Evolutionary conservation across 2,888 invertebrate species (phyloP).

Genomic region (Sinodicranocentrus sp.): DNA sequence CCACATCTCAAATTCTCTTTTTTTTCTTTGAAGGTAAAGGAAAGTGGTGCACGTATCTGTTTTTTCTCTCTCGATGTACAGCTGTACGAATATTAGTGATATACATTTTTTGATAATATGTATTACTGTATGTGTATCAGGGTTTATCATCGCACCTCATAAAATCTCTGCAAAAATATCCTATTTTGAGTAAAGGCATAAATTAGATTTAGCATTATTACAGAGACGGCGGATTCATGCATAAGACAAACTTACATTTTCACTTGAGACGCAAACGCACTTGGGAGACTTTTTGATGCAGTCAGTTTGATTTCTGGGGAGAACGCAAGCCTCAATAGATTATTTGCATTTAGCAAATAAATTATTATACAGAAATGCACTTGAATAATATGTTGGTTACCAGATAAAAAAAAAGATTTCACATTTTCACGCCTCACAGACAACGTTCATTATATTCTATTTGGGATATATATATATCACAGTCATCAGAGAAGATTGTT

Average conservation of each 20-base stretch:
- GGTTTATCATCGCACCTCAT: background rate
- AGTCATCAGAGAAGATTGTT: background rate
- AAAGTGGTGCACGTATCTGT: slow-evolving; percentile 11
- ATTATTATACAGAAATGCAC: too few relatives aligned
- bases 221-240: too few relatives aligned
- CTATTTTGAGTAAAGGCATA: too few relatives aligned
- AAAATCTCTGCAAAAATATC: background rate
- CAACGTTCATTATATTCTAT: background rate
- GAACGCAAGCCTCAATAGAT: too few relatives aligned
- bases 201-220: too few relatives aligned
- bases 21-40: background rate
- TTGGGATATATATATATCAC: background rate
- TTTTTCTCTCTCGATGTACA: background rate
- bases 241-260: slow-evolving; percentile 11
- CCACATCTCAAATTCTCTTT: too few relatives aligned
- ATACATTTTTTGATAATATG: background rate
- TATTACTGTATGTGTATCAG: background rate
- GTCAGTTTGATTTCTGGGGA: too few relatives aligned
- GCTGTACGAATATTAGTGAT: background rate
- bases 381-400: too few relatives aligned
- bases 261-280: background rate
- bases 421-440: slow-evolving; percentile 65
- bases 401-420: slow-evolving; percentile 52
- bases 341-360: too few relatives aligned
- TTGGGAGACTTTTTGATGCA: too few relatives aligned